Base-by-base conservation (phyloP, 37 sponge, comb jelly and placozoan species). In the Corticium candelabrum region DNA sequence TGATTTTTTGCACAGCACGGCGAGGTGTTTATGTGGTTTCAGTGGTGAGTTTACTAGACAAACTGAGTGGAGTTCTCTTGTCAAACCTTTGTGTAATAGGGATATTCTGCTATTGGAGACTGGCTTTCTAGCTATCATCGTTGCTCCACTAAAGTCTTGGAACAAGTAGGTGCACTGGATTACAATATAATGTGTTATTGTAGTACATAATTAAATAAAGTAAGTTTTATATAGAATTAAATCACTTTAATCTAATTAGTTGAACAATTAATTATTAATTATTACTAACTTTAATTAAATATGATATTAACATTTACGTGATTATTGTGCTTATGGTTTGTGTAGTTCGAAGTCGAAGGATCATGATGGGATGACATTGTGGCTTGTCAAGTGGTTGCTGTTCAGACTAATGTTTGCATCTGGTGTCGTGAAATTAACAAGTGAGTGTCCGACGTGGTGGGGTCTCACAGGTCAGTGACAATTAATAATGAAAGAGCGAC, bases 381-480 rank as follows among this genome's bases (percentile, higher is more conserved):
- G 94, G 94, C 76, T 96, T 35, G 82, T 96, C 2, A 82, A 80
- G 34, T 96, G 97, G 97, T 79, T 96, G 0, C 83, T 90, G 32
- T 96, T 96, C 76, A 76, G 97, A 0, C 88, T 96, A n/a, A 94
- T 96, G 94, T 96, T 96, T 89, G 91, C 94, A 21, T 90, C 94
- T 40, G 97, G 97, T 0, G 79, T 96, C 3, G 97, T 96, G n/a
- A 96, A 96, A 69, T 82, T 96, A 70, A 90, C 89, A 15, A 91
- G 91, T 30, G 68, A 70, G 3, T 96, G 97, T 79, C 94, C 94
- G 1, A 91, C 97, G 0, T 96, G 97, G 97, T 82, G 83, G 83
- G 72, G 78, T 32, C 41, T 81, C 1, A 81, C 62, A 50, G 62
- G 62, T 21, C 11, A 50, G 62, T 50, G 11, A 50, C 62, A 50